Evolutionary conservation across 2,888 invertebrate species (phyloP), one percentile per base, ranked within the genome.

Genomic region (Limenitis camilla): DNA sequence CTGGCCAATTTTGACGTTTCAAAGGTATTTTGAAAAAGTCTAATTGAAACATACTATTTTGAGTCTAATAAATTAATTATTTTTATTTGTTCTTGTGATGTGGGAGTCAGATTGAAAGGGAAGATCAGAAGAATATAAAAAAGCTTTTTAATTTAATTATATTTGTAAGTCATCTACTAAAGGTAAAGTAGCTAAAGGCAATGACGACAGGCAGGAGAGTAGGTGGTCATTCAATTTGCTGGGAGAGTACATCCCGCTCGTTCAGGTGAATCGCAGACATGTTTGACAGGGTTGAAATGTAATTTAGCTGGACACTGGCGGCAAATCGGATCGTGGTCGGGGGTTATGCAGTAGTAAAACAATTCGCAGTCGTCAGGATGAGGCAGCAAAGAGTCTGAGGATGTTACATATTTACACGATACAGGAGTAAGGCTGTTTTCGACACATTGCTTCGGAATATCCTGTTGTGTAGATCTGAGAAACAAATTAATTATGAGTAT

Each of bases 361-460:
- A 68, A 58, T 27, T 60, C 45, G 49, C 67, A 66, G 55, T 67
- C 65, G 32, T 64, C 63, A 8, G 67, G 65, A 40, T 68, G 65
- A 32, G 62, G 59, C 5, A 49, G 7, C 6, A 57, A 46, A 3
- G 33, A 28, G 43, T 46, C 43, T 10, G 29, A 6, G 7, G 28
- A n/a, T 27, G 6, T 29, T 53, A 43, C 48, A 29, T 43, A 51
- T 0, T 41, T 56, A 49, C 71, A 72, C 4, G 63, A 65, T 39
- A 74, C 67, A 8, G 56, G 52, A 9, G 68, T 67, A 29, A 64
- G 57, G 27, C 62, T 63, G 53, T 64, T 55, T 9, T 59, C 55
- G 40, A 55, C 32, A 55, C 67, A 70, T 27, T 62, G 61, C 31
- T 57, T 53, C 2, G 66, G 61, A 36, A 70, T 46, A 32, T 52